These are phyloP conservation scores for Lepus americanus DNA, from an alignment of 2,113 vertebrate species.

Conservation along the genomic window DNA sequence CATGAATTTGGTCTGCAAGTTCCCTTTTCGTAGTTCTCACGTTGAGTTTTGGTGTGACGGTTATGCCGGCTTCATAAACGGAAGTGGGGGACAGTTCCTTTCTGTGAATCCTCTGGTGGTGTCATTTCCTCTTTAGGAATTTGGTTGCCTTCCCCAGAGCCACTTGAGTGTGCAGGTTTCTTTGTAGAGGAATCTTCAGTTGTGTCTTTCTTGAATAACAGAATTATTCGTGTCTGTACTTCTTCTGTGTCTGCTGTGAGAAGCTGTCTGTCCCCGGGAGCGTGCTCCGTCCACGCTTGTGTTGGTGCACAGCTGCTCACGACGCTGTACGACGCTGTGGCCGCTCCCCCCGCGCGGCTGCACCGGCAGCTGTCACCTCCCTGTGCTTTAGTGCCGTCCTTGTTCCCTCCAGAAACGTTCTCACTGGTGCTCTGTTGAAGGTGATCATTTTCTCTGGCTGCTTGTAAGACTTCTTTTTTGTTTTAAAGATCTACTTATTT, in stretches of 20 bases:
- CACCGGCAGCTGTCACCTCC: background rate
- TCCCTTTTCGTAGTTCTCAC: background rate
- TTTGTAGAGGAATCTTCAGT: background rate
- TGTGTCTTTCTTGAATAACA: background rate
- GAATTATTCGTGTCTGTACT: background rate
- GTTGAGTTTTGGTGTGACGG: background rate
- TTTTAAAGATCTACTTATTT: too few relatives aligned
- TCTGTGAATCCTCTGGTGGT: background rate
- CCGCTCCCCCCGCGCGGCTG: too few relatives aligned
- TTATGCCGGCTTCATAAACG: background rate
- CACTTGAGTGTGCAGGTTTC: background rate
- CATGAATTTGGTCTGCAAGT: background rate
- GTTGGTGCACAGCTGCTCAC: background rate
- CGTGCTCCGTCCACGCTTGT: too few relatives aligned
- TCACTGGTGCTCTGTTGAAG: background rate
- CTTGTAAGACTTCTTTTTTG: background rate
- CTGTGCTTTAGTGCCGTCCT: background rate
- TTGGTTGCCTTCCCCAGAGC: background rate
- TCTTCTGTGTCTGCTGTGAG: background rate
- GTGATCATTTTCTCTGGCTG: background rate
- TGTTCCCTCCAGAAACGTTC: background rate
- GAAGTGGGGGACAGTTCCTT: background rate
- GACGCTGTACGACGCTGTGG: too few relatives aligned
- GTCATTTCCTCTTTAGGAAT: background rate
- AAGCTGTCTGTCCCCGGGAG: background rate